Evolutionary conservation across 2,113 vertebrate genomes (phyloP), one percentile per base, ranked within the genome.

Genomic region (Pholis gunnellus): DNA sequence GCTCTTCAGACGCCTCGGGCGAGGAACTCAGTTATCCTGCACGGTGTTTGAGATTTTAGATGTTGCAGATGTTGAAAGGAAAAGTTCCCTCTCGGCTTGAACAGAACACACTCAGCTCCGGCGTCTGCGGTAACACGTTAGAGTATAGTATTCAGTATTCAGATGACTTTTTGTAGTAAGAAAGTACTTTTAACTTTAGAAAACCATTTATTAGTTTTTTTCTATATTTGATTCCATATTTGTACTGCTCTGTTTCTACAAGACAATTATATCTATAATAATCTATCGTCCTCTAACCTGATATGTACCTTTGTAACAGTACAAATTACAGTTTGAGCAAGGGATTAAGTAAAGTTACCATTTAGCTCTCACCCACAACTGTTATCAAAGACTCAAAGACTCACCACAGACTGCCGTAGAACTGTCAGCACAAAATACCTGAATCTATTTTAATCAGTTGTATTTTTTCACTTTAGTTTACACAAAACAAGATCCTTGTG

Each of bases 41-140:
- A 42, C 50, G 56, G n/a, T 74, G 71, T 80, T 80, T 78, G 59
- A 56, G 50, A 50, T 73, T 79, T 89, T 70, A 82, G 69, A 82
- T 42, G 66, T 63, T 63, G 29, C 83, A 80, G 75, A 80, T 87
- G 65, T 83, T 87, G 76, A 44, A 52, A 64, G 29, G 44, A 60
- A 76, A 69, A 29, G 40, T 48, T 78, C 72, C 75, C 36, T 83
- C 50, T 29, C 15, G 42, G 75, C 54, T 78, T 9, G 36, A 52
- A 67, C 3, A 52, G 46, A 81, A 69, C 38, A 66, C 31, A 59
- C 50, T 64, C 25, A 5, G 15, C 11, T 50, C 63, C 42, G 48
- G 29, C 72, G 25, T 69, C 20, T 10, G 25, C 18, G 18, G n/a
- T 38, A 59, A 60, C 18, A 44, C 27, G 56, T 46, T 56, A 7